Percentiles rank a stretch among this genome's conserved stretches.
phyloP scores from a whole-genome alignment of 2,113 vertebrate genomes.

The Galbula dea region DNA sequence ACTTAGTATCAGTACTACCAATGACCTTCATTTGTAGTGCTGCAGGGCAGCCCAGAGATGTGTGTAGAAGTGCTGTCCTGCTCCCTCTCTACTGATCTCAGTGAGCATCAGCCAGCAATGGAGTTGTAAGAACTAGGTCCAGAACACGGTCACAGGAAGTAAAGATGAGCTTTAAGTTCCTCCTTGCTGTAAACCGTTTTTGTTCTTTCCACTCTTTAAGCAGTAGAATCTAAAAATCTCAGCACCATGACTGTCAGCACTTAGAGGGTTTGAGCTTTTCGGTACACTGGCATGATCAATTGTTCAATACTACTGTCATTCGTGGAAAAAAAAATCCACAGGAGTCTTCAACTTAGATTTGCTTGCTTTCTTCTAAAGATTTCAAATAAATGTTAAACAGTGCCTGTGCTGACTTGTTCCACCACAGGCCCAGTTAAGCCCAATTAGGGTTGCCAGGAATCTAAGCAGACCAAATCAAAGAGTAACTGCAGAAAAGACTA shows the following conservation, averaged over 20 bases:
- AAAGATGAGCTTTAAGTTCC: not conserved
- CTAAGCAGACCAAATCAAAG: slow-evolving; percentile 41
- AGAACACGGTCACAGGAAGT: not conserved
- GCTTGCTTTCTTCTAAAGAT: not conserved
- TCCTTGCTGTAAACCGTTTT: not conserved
- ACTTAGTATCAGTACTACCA: not conserved
- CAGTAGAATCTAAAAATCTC: not conserved
- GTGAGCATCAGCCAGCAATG: not conserved
- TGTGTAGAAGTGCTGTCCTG: not conserved
- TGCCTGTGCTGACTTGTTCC: slow-evolving; percentile 7
- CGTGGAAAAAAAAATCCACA: not conserved
- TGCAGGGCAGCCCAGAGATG: not conserved
- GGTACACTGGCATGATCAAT: not conserved
- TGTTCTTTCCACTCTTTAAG: not conserved
- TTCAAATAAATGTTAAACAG: slow-evolving; percentile 27
- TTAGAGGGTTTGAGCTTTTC: not conserved
- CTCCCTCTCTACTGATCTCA: not conserved
- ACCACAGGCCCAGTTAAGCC: slow-evolving; percentile 20
- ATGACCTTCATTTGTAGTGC: not conserved
- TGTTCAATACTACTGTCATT: not conserved
- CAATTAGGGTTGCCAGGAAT: slow-evolving; percentile 55
- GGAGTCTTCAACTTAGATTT: not conserved
- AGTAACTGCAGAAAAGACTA: slow-evolving; percentile 41
- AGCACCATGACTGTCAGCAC: not conserved
- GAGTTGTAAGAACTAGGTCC: not conserved